Conservation (phyloP, 2,113 vertebrate genomes). For the Rissa tridactyla region DNA sequence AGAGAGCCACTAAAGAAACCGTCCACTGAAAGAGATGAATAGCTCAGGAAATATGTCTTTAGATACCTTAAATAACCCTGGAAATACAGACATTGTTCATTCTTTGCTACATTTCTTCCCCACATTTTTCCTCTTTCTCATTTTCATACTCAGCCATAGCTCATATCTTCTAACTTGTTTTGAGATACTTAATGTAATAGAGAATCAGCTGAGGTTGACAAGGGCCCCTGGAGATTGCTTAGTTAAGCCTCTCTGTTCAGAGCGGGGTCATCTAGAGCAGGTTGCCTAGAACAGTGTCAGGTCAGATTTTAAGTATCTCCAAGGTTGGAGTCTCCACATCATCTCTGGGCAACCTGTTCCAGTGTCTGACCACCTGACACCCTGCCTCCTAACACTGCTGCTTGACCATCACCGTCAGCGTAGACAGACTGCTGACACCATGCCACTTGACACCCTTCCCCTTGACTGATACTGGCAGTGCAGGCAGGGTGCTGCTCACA, state of each 20-base stretch:
- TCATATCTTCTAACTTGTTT: not conserved
- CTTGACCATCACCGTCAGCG: too few species aligned
- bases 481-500: not conserved
- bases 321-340: not conserved
- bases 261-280: not conserved
- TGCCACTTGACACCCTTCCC: not conserved
- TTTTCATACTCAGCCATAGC: not conserved
- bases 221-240: not conserved
- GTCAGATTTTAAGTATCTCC: not conserved
- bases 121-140: not conserved
- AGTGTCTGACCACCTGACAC: not conserved
- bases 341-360: not conserved
- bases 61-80: not conserved
- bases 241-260: not conserved
- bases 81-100: not conserved
- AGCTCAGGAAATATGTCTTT: not conserved
- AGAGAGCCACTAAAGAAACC: too few species aligned
- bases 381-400: not conserved
- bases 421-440: not conserved
- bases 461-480: rapidly evolving
- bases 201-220: not conserved
- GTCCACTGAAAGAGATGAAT: not conserved
- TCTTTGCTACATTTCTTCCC: not conserved
- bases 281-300: not conserved
- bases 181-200: not conserved